A percentile compares a stretch with the other conserved stretches of the same genome.
Conservation (phyloP, 64 coral and sea anemone genomes). For the Exaiptasia diaphana region DNA sequence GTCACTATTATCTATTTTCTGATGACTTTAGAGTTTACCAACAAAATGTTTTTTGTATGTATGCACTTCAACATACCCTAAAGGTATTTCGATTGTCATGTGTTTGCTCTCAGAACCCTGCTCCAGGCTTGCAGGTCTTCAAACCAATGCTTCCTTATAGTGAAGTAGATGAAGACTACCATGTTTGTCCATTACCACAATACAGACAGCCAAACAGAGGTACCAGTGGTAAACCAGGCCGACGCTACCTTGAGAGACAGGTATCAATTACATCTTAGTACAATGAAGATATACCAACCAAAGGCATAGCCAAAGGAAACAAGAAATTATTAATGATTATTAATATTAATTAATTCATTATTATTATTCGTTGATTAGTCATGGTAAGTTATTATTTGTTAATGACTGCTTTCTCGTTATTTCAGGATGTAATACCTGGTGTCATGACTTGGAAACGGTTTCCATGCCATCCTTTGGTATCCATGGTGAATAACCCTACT, state of each 20-base stretch:
- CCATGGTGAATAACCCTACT: conserved; percentile 74
- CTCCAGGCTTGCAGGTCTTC: conserved; percentile 80
- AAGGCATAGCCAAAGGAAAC: too few species aligned
- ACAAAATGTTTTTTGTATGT: too few species aligned
- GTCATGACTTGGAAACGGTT: conserved; percentile 99
- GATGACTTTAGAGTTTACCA: too few species aligned
- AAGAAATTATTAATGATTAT: too few species aligned
- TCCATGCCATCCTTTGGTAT: conserved; percentile 84
- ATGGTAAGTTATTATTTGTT: not conserved
- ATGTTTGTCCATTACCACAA: conserved; percentile 75
- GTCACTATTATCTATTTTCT: too few species aligned
- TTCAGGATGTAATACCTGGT: conserved; percentile 96
- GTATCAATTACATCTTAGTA: not conserved
- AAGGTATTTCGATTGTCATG: too few species aligned
- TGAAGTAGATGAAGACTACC: conserved; percentile 94
- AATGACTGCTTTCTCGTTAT: not conserved
- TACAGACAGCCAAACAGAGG: conserved; percentile 66
- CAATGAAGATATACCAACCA: too few species aligned
- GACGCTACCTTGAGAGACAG: conserved; percentile 90
- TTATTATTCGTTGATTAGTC: not conserved
- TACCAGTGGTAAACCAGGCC: conserved; percentile 52
- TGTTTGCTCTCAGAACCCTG: conserved; percentile 94
- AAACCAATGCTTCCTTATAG: conserved; percentile 74
- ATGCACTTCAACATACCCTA: too few species aligned
- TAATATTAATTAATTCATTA: too few species aligned